phyloP scores from a whole-genome alignment of 2,797 vertebrate genomes.

The Avahi laniger region DNA sequence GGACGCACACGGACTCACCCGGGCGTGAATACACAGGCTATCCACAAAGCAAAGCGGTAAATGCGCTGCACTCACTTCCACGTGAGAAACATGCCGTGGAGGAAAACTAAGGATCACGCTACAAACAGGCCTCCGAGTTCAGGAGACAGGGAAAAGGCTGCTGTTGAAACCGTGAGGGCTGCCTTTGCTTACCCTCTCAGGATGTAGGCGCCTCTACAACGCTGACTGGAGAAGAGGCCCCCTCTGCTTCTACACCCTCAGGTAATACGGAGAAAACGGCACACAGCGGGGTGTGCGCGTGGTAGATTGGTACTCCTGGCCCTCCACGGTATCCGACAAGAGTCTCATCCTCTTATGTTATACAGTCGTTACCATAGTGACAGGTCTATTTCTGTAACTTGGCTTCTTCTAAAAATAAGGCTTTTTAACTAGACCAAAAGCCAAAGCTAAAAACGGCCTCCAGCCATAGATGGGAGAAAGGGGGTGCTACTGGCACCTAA shows the following conservation, averaged over 20 bases:
- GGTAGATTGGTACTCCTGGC: fast-evolving
- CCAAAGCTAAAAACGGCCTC: background rate
- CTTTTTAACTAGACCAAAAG: background rate
- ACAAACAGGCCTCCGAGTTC: background rate
- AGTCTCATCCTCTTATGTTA: background rate
- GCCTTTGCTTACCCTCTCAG: background rate
- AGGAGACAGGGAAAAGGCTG: background rate
- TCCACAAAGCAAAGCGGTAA: fast-evolving
- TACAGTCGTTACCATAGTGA: background rate
- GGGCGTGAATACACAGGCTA: background rate
- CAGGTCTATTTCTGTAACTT: background rate
- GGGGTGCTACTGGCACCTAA: fast-evolving
- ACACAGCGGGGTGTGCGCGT: fast-evolving
- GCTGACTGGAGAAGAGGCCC: too few species aligned
- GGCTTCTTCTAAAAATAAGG: background rate
- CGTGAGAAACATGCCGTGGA: fast-evolving
- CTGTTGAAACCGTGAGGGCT: fast-evolving
- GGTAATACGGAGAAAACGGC: too few species aligned
- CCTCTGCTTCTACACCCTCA: too few species aligned
- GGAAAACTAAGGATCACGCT: background rate
- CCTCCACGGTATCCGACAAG: fast-evolving
- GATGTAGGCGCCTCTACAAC: background rate
- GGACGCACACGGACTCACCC: background rate
- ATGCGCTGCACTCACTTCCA: background rate
- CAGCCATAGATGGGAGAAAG: background rate